These are phyloP conservation scores for Natator depressus DNA, from an alignment of 2,113 vertebrate genomes.

Conservation along the genomic window DNA sequence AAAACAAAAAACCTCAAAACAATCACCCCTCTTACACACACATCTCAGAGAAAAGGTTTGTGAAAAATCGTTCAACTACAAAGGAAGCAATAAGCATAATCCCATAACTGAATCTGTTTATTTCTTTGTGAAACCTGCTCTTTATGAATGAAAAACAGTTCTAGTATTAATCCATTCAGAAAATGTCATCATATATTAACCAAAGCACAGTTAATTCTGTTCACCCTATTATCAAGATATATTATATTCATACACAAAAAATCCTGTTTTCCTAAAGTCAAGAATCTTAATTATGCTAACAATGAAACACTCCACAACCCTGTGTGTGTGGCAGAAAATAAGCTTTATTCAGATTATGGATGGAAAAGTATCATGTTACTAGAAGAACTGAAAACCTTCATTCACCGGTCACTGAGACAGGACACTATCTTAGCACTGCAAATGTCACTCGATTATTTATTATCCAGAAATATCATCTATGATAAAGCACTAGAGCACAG, in stretches of 20 bases:
- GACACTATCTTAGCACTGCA: neutral
- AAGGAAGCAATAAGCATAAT: neutral
- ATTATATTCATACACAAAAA: neutral
- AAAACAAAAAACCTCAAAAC: neutral
- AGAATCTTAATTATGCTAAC: neutral
- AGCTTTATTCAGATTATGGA: neutral
- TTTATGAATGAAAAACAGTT: neutral
- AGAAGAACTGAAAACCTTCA: neutral
- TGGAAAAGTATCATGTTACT: neutral
- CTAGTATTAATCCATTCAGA: neutral
- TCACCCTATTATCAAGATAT: neutral
- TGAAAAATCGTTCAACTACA: neutral
- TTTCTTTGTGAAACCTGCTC: slow-evolving; percentile 7
- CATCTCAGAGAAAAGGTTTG: neutral
- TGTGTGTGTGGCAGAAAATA: neutral
- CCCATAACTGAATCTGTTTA: neutral
- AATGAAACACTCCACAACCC: neutral
- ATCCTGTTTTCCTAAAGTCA: neutral
- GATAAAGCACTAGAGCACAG: neutral
- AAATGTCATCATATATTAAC: neutral
- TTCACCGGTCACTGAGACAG: neutral
- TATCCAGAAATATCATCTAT: neutral
- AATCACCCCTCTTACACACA: neutral
- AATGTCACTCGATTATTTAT: neutral
- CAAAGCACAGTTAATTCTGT: neutral